These are phyloP conservation scores for Lethenteron camtschaticum DNA, from an alignment of 2,113 vertebrate genomes.

Conservation along the genomic window DNA sequence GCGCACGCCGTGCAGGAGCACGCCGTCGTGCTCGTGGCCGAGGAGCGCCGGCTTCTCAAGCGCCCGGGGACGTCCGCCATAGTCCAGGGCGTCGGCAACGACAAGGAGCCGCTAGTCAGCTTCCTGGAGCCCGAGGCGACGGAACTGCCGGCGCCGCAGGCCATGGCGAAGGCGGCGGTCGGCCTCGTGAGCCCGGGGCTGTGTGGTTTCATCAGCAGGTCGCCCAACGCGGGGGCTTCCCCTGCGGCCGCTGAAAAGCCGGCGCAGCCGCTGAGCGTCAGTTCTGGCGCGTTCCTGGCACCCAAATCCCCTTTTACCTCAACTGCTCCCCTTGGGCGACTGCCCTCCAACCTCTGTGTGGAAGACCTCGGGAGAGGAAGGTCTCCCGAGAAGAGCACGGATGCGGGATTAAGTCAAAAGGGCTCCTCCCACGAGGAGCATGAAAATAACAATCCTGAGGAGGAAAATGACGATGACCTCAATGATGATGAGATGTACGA, in stretches of 20 bases:
- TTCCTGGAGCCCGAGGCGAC: conserved; percentile 70
- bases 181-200: too few relatives aligned
- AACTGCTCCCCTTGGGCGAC: neutral
- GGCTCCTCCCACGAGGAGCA: too few relatives aligned
- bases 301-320: conserved; percentile 5
- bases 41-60: conserved; percentile 82
- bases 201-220: too few relatives aligned
- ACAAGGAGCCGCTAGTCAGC: conserved; percentile 98
- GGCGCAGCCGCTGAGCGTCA: too few relatives aligned
- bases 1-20: conserved; percentile 96
- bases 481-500: conserved; percentile 1
- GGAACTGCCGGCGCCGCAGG: neutral
- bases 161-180: too few relatives aligned
- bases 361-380: too few relatives aligned
- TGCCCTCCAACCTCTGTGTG: neutral
- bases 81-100: conserved; percentile 98
- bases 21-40: conserved; percentile 87
- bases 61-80: conserved; percentile 96
- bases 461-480: neutral
- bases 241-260: too few relatives aligned
- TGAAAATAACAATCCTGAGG: neutral
- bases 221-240: too few relatives aligned
- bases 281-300: neutral
- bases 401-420: too few relatives aligned
- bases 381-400: too few relatives aligned